A percentile compares a stretch with the other conserved stretches of the same genome.
phyloP scores from a whole-genome alignment of 2,888 invertebrate genomes.

The Morinoia aosen region DNA sequence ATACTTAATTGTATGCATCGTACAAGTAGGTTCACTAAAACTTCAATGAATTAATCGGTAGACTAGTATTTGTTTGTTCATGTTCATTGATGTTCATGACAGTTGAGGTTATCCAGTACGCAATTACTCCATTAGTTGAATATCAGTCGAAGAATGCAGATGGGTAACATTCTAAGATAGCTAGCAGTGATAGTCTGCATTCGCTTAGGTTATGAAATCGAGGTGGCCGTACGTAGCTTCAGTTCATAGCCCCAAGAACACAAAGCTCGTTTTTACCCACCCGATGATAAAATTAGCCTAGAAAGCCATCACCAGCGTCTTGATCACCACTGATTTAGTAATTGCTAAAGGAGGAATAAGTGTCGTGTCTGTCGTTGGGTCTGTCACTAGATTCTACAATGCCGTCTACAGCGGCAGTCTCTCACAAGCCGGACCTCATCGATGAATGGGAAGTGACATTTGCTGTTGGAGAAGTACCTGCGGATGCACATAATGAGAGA shows the following conservation, averaged over 20 bases:
- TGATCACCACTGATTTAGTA: background rate
- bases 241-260: background rate
- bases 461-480: background rate
- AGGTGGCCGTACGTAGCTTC: background rate
- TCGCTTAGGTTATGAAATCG: background rate
- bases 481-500: background rate
- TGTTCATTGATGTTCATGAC: background rate
- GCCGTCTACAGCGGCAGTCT: background rate
- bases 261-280: background rate
- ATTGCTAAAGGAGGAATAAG: background rate
- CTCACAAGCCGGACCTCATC: background rate
- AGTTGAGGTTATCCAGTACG: background rate
- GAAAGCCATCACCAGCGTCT: background rate
- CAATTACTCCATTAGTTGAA: background rate
- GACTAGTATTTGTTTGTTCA: background rate
- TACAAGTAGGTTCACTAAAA: background rate
- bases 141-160: background rate
- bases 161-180: background rate
- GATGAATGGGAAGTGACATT: background rate
- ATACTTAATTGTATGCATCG: background rate
- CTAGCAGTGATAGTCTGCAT: background rate
- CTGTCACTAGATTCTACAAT: background rate
- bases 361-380: background rate
- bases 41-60: background rate
- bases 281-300: background rate